Base-by-base conservation (phyloP, 2,797 vertebrate genomes). In the Hippocampus kuda region DNA sequence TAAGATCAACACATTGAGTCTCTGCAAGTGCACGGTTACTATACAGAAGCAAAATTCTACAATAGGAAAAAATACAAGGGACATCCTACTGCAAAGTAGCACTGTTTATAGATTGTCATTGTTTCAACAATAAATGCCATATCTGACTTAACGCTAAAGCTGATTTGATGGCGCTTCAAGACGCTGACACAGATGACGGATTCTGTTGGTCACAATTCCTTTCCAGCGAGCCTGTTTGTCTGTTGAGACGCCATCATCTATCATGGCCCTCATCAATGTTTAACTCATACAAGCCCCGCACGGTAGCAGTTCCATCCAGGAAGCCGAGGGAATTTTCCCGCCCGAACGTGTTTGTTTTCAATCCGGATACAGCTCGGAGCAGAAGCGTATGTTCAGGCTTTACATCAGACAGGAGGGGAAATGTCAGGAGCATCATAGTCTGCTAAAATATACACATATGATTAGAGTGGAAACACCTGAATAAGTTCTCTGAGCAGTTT, bases 151-250 rank as follows among this genome's bases (percentile, higher is more conserved):
- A 38, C 20, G 77, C 79, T 87, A 74, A 82, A 80, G 79, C 76
- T 73, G 72, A 79, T 73, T 78, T 68, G 72, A 79, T 77, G 75
- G 77, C 77, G 75, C 84, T 81, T 80, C 74, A 71, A 73, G 67
- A 73, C 81, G 78, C 71, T 84, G 77, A 75, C 85, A 81, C 74
- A 69, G 67, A 78, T 75, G 82, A 84, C 71, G 71, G 74, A 83
- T 82, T 82, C 81, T 83, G 78, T 82, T 76, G 85, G 75, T 82
- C 64, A 70, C 74, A 83, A 83, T 87, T 84, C 84, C 86, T 87
- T 83, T 81, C 79, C 79, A 80, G 73, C 83, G 80, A 83, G 76
- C 72, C 66, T 73, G 69, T 82, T 83, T 85, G 74, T 80, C 77
- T 74, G 77, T 79, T 75, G 78, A 76, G 81, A 84, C 79, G 76